phyloP scores from a whole-genome alignment of 92 coral and sea anemone species.

The Zoanthus gigantus region DNA sequence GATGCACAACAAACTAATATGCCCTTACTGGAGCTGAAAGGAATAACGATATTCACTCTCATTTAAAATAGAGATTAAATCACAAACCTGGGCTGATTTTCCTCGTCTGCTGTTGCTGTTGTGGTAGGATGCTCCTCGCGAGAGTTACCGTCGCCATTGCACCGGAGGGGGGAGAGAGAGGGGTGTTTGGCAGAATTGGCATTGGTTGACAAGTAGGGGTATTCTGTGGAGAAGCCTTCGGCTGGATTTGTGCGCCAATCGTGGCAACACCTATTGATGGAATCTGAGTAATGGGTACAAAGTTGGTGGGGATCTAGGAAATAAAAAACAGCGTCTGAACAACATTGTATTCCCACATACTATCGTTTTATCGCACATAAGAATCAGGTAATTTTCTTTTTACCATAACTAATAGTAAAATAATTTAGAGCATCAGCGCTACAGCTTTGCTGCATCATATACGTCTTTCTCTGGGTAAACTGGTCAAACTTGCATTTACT shows the following conservation, averaged over 20 bases:
- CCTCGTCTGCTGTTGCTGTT: constrained; percentile 89
- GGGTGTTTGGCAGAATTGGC: constrained; percentile 88
- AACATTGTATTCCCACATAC: too few relatives aligned
- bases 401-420: neutral
- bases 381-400: neutral
- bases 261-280: constrained; percentile 81
- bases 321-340: neutral
- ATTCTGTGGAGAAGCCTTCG: constrained; percentile 88
- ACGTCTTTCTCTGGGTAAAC: too few relatives aligned
- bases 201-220: constrained; percentile 88
- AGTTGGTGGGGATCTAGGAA: constrained; percentile 75
- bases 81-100: constrained; percentile 70
- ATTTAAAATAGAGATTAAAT: neutral
- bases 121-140: constrained; percentile 86
- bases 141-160: constrained; percentile 80
- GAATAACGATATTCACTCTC: too few relatives aligned
- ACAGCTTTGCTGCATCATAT: too few relatives aligned
- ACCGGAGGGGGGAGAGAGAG: constrained; percentile 89
- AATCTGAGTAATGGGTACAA: constrained; percentile 90
- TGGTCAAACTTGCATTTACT: too few relatives aligned
- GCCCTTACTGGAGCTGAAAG: too few relatives aligned
- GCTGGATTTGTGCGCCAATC: constrained; percentile 84
- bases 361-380: too few relatives aligned
- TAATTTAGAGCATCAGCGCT: too few relatives aligned
- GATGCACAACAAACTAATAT: too few relatives aligned